These are phyloP conservation scores for Brotula barbata DNA, from an alignment of 2,797 vertebrate genomes.

Conservation along the genomic window DNA sequence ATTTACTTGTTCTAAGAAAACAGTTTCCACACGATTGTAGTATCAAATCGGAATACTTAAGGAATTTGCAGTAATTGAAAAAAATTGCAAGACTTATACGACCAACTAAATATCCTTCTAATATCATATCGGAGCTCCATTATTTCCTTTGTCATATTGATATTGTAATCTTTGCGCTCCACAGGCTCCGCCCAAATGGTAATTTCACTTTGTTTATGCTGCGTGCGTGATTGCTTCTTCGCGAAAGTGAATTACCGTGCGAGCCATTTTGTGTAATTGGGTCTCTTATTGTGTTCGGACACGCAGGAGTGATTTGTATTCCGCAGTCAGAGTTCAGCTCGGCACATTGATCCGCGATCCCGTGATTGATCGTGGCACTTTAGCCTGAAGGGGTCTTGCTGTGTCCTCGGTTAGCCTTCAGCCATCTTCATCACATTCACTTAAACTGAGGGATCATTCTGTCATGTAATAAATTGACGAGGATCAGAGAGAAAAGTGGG, in stretches of 20 bases:
- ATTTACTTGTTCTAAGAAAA: too few relatives aligned
- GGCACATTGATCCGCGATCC: slow-evolving; percentile 59
- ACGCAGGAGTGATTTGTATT: slow-evolving; percentile 19
- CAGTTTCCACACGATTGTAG: too few relatives aligned
- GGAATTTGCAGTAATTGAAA: too few relatives aligned
- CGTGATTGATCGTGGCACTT: slow-evolving; percentile 66
- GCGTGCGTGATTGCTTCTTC: slow-evolving; percentile 9
- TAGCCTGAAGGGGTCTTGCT: slow-evolving; percentile 53
- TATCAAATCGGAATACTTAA: too few relatives aligned
- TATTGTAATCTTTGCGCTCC: slow-evolving; percentile 28
- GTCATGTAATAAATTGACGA: slow-evolving; percentile 53
- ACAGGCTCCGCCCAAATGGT: slow-evolving; percentile 6
- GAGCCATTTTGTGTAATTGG: not conserved
- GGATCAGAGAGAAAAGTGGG: slow-evolving; percentile 20
- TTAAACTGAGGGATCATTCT: slow-evolving; percentile 56
- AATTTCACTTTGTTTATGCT: slow-evolving; percentile 3
- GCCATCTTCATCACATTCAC: slow-evolving; percentile 63
- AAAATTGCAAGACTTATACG: too few relatives aligned
- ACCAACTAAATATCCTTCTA: too few relatives aligned
- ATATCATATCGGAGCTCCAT: too few relatives aligned
- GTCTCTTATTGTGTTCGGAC: slow-evolving; percentile 20
- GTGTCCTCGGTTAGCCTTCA: slow-evolving; percentile 61
- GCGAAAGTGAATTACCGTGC: slow-evolving; percentile 6
- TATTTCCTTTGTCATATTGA: too few relatives aligned
- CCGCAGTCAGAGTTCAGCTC: slow-evolving; percentile 34